phyloP scores from a whole-genome alignment of 2,797 vertebrate species.

The Oceanodroma leucorhoa region DNA sequence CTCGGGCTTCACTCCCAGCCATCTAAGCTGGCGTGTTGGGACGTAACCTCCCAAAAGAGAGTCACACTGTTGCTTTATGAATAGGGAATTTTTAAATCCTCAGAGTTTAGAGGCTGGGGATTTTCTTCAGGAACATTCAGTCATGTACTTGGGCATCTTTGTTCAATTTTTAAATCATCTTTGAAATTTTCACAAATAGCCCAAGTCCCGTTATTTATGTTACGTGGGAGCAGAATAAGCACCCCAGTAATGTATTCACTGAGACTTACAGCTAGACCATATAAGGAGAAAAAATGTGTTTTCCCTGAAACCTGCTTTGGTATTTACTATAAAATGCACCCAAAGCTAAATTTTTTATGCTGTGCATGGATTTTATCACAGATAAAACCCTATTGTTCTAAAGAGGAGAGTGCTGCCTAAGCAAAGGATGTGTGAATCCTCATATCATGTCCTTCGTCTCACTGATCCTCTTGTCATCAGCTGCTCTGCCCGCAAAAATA shows the following conservation, averaged over 20 bases:
- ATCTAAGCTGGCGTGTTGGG: background rate
- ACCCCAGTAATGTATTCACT: background rate
- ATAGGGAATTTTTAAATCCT: background rate
- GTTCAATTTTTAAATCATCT: background rate
- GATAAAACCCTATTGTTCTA: background rate
- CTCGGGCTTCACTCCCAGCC: background rate
- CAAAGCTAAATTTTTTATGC: background rate
- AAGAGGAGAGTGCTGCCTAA: background rate
- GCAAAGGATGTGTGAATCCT: background rate
- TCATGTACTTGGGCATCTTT: background rate
- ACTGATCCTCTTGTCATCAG: background rate
- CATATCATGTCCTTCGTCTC: rapidly evolving
- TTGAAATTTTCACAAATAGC: background rate
- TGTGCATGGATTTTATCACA: background rate
- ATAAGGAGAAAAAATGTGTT: constrained; percentile 58
- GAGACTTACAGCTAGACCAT: constrained; percentile 29
- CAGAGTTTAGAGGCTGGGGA: background rate
- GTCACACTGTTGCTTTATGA: background rate
- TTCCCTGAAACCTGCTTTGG: constrained; percentile 26
- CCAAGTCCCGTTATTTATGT: background rate
- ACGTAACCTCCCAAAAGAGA: background rate
- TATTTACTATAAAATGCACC: constrained; percentile 13
- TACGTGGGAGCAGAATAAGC: background rate
- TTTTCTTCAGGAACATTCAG: background rate
- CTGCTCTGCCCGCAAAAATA: background rate